Base-by-base conservation (phyloP, 2,888 invertebrate genomes). In the Arctia plantaginis region DNA sequence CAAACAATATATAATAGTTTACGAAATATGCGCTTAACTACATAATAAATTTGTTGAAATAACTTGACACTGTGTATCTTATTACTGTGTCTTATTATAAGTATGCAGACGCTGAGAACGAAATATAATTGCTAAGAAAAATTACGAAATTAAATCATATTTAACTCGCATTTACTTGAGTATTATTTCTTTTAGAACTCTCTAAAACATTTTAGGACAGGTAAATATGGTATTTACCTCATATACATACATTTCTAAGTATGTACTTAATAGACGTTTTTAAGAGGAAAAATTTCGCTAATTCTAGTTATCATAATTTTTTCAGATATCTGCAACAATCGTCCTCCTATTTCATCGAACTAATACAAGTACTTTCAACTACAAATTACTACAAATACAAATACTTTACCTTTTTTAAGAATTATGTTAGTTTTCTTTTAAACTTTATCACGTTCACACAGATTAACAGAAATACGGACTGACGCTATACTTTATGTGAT, bases 91-190 rank as follows among this genome's bases (percentile, higher is more conserved):
- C 93, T 93, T 89, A 92, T 90, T 93, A 90, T 94, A 94, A 93
- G 92, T 93, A 94, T 92, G 93, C 92, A 91, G 91, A 94, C 92
- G 95, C 95, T 94, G 94, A 94, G 90, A 94, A 94, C 93, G 93
- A 95, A 95, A 94, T 94, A 93, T 94, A 95, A 94, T 92, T 94
- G 95, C 95, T 95, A 95, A 95, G 95, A 95, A 93, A 94, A 93
- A 94, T 94, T 94, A 95, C 93, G 93, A 94, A 95, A 95, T 95
- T 95, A 95, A 95, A 95, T 93, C 94, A 94, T 95, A 95, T 95
- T 95, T 95, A 95, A 95, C 95, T 95, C 93, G 95, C 93, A 89
- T 75, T 83, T 77, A 75, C 41, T 79, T 84, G 85, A 87, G 84
- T 88, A 47, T 90, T 85, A 84, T 87, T 88, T 82, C 7, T 10